Evolutionary conservation across 1,140 invertebrate genomes (phyloP).

Genomic region (Megathymus violae): DNA sequence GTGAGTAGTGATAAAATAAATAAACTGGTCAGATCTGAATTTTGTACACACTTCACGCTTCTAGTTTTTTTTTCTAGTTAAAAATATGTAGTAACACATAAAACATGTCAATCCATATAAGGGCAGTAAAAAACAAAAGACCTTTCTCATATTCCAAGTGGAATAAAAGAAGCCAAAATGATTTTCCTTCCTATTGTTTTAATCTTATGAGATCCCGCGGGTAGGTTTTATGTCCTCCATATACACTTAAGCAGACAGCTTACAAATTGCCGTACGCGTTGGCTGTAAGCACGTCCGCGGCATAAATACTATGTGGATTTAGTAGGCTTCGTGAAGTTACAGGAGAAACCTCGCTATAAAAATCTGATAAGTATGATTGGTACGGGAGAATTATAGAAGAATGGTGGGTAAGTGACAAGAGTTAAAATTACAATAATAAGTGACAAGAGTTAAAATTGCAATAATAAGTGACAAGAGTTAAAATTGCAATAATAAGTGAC

Average conservation of each 20-base stretch:
- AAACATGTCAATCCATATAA: background rate
- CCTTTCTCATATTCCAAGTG: constrained; percentile 7
- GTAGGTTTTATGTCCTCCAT: constrained; percentile 27
- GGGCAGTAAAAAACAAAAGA: background rate
- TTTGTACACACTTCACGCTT: too few species aligned
- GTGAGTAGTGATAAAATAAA: too few species aligned
- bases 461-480: too few species aligned
- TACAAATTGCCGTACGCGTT: constrained; percentile 22
- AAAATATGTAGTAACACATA: background rate
- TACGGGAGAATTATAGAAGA: too few species aligned
- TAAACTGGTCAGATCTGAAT: too few species aligned
- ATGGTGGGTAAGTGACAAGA: too few species aligned
- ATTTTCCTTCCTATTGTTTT: constrained; percentile 17
- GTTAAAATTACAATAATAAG: too few species aligned
- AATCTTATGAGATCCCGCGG: constrained; percentile 23
- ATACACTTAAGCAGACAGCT: constrained; percentile 23
- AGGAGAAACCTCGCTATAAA: constrained; percentile 2
- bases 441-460: too few species aligned
- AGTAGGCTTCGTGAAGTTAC: constrained; percentile 20
- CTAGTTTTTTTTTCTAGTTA: too few species aligned
- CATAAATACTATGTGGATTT: constrained; percentile 24
- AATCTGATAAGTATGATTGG: background rate
- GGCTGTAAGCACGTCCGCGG: constrained; percentile 19
- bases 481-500: too few species aligned
- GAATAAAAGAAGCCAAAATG: constrained; percentile 17